Evolutionary conservation across 2,113 vertebrate species (phyloP).

Genomic region (Xiphophorus maculatus): DNA sequence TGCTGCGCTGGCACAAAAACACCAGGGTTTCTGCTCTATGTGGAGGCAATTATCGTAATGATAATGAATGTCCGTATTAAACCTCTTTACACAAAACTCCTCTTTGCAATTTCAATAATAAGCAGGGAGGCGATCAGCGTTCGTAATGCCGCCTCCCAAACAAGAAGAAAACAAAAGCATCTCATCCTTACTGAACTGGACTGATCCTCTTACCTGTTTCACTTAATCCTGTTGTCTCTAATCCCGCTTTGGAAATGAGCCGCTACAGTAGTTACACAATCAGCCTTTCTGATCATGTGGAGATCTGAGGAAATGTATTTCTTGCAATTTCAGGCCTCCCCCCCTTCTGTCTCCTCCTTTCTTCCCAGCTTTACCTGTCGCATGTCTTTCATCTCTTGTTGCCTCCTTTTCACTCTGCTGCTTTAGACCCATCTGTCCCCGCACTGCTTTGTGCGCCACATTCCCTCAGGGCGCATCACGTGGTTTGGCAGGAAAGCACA

Average conservation of each 20-base stretch:
- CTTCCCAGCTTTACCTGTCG: constrained; percentile 33
- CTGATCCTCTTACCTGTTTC: constrained; percentile 75
- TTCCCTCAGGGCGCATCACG: constrained; percentile 60
- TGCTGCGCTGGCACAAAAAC: constrained; percentile 37
- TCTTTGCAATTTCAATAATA: constrained; percentile 46
- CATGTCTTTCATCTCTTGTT: constrained; percentile 24
- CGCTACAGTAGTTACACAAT: constrained; percentile 67
- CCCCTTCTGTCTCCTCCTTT: constrained; percentile 1
- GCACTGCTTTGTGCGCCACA: constrained; percentile 69
- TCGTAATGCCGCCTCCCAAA: constrained; percentile 32
- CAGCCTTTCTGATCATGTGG: constrained; percentile 51
- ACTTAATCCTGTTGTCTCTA: constrained; percentile 70
- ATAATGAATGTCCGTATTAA: constrained; percentile 68
- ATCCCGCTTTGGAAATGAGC: constrained; percentile 60
- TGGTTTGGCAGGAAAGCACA: constrained; percentile 42
- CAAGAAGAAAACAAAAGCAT: constrained; percentile 62
- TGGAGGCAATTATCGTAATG: constrained; percentile 67
- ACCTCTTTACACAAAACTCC: constrained; percentile 47
- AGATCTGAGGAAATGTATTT: constrained; percentile 46
- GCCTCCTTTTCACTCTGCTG: constrained; percentile 48
- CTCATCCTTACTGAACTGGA: constrained; percentile 53
- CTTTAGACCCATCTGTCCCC: constrained; percentile 76
- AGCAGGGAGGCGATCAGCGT: constrained; percentile 38
- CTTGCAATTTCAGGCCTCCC: constrained; percentile 15
- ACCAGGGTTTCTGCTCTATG: constrained; percentile 58